These are phyloP conservation scores for Eupithecia exiguata DNA, from an alignment of 2,888 invertebrate genomes.

Conservation along the genomic window DNA sequence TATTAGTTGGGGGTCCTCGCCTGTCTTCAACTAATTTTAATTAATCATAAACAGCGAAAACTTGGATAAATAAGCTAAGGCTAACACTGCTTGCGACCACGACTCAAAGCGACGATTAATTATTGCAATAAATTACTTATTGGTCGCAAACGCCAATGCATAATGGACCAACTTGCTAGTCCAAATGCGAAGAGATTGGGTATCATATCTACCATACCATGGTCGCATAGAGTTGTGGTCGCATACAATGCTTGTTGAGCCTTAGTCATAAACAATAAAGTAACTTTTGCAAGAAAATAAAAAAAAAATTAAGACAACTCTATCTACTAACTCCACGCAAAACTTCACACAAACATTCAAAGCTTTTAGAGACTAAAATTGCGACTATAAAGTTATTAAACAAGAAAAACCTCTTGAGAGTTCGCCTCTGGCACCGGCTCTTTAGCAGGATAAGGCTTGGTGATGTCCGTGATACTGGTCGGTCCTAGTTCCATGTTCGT, in stretches of 20 bases:
- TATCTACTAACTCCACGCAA: background rate
- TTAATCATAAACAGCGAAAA: constrained; percentile 6
- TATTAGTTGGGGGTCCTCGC: constrained; percentile 7
- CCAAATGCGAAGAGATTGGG: background rate
- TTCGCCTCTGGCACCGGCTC: constrained; percentile 73
- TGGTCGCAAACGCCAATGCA: background rate
- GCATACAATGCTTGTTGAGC: background rate
- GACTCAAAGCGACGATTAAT: background rate
- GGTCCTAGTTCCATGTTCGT: constrained; percentile 84
- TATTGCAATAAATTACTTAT: background rate
- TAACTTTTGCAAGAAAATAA: constrained; percentile 3
- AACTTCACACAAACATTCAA: constrained; percentile 11
- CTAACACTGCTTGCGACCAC: background rate
- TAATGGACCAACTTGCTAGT: background rate
- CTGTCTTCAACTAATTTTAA: background rate
- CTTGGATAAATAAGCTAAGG: background rate
- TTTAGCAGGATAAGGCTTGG: constrained; percentile 81
- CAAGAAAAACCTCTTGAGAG: constrained; percentile 65
- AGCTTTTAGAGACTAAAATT: constrained; percentile 2
- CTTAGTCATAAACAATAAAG: background rate
- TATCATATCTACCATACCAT: background rate
- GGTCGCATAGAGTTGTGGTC: background rate
- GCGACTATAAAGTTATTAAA: background rate
- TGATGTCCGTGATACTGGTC: constrained; percentile 80
- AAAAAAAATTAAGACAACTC: constrained; percentile 2